Evolutionary conservation across 1,140 invertebrate species (phyloP).

Genomic region (Centruroides sculpturatus): DNA sequence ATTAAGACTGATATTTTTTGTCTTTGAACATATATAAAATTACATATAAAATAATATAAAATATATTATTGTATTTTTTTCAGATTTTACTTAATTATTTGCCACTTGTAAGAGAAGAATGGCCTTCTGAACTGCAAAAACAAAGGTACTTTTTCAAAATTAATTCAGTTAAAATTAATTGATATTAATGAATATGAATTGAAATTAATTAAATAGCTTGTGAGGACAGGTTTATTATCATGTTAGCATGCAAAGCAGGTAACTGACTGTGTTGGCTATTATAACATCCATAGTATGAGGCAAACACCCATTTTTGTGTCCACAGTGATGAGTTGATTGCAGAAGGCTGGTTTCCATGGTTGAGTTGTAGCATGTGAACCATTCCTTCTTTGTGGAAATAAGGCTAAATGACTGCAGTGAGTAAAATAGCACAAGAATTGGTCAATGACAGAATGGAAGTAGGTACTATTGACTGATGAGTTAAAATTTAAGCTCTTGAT

Average conservation of each 20-base stretch:
- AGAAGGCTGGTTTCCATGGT: too few relatives aligned
- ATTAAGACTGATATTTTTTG: background rate
- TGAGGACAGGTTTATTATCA: background rate
- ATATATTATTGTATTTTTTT: background rate
- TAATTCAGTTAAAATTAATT: too few relatives aligned
- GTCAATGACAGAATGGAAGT: too few relatives aligned
- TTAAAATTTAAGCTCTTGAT: too few relatives aligned
- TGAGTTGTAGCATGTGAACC: too few relatives aligned
- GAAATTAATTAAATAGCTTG: too few relatives aligned
- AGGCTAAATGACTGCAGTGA: too few relatives aligned
- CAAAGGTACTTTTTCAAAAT: conserved; percentile 31
- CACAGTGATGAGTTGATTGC: background rate
- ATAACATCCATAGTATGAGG: background rate
- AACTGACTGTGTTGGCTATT: background rate
- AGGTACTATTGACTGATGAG: too few relatives aligned
- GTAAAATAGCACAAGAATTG: too few relatives aligned
- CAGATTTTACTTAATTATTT: conserved; percentile 62
- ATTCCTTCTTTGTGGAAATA: too few relatives aligned
- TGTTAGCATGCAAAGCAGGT: background rate
- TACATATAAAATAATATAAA: background rate
- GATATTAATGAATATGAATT: too few relatives aligned
- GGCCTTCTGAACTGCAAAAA: conserved; percentile 45
- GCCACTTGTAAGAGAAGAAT: conserved; percentile 44
- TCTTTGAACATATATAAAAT: background rate
- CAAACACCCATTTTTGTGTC: background rate